A percentile compares a stretch with the other conserved stretches of the same genome.
These are phyloP conservation scores for Labrus mixtus DNA, from an alignment of 2,113 vertebrate species.

Conservation along the genomic window DNA sequence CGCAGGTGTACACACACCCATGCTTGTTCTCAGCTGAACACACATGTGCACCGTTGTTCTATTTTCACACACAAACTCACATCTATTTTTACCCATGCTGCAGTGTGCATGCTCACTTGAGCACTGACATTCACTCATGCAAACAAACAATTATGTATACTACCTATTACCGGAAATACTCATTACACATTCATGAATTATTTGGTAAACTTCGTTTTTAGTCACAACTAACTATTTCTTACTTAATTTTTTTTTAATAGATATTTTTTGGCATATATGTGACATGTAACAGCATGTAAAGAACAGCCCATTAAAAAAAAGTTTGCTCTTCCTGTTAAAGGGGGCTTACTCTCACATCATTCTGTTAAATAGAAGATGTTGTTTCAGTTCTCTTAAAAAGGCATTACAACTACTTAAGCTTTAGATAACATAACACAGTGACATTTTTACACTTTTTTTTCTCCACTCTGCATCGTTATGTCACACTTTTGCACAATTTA, in stretches of 20 bases:
- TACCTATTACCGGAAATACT: background rate
- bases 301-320: background rate
- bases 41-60: slow-evolving; percentile 13
- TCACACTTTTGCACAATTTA: background rate
- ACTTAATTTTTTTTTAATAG: background rate
- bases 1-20: slow-evolving; percentile 42
- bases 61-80: slow-evolving; percentile 3
- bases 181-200: background rate
- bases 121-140: slow-evolving; percentile 4
- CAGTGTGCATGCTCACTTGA: slow-evolving; percentile 36
- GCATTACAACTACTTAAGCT: background rate
- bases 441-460: background rate
- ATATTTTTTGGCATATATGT: background rate
- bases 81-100: slow-evolving; percentile 18
- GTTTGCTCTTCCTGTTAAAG: background rate
- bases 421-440: background rate
- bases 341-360: background rate
- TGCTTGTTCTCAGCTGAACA: slow-evolving; percentile 26
- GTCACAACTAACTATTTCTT: slow-evolving; percentile 1
- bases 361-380: background rate
- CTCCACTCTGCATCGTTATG: background rate
- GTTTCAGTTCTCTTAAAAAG: slow-evolving; percentile 13
- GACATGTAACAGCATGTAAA: background rate
- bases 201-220: background rate
- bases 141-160: background rate